Evolutionary conservation across 2,797 vertebrate species (phyloP).

Genomic region (Semaprochilodus insignis): DNA sequence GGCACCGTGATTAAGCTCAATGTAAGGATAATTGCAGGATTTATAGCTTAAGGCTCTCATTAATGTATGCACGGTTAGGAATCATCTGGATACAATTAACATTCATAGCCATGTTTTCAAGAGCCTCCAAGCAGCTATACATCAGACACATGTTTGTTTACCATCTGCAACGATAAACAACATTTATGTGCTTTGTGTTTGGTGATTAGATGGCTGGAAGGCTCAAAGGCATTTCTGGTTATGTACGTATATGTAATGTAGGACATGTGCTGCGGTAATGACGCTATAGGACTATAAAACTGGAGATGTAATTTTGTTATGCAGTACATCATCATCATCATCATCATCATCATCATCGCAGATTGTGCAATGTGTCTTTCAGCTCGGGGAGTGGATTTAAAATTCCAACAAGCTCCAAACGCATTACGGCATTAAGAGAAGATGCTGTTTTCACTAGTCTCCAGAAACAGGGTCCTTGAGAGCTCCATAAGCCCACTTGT

Average conservation of each 20-base stretch:
- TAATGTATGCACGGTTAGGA: background rate
- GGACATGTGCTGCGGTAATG: background rate
- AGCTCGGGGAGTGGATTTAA: background rate
- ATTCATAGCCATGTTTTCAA: slow-evolving; percentile 21
- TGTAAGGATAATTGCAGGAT: background rate
- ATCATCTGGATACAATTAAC: slow-evolving; percentile 32
- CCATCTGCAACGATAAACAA: background rate
- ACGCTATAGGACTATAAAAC: background rate
- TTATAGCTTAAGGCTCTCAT: background rate
- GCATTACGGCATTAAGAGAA: background rate
- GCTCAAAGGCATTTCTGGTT: background rate
- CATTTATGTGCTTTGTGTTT: background rate
- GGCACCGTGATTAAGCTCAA: background rate
- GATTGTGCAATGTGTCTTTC: background rate
- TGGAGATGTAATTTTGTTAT: background rate
- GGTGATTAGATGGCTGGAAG: background rate
- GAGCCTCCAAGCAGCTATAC: background rate
- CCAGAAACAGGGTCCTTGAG: background rate
- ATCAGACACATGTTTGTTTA: background rate
- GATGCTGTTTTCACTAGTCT: background rate
- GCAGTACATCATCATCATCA: background rate
- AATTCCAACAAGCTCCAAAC: background rate
- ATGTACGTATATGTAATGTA: background rate
- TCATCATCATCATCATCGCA: background rate
- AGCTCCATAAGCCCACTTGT: background rate